Percentiles rank a stretch among this genome's conserved stretches.
These are phyloP conservation scores for Heliconius hewitsoni DNA, from an alignment of 1,140 invertebrate genomes.

Conservation along the genomic window DNA sequence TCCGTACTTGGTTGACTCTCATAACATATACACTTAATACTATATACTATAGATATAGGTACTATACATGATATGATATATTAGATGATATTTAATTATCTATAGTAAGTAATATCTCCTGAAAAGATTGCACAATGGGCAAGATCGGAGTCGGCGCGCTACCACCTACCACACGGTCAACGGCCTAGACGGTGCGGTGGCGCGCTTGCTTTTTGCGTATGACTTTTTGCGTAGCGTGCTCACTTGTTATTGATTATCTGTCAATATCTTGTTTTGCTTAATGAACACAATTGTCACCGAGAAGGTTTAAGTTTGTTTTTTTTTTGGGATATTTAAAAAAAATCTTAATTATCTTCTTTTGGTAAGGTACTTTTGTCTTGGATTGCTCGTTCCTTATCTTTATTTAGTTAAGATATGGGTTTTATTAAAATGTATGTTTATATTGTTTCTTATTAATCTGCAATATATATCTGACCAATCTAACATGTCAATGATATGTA, in stretches of 20 bases:
- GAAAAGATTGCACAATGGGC: constrained; percentile 54
- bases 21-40: not conserved
- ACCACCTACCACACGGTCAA: constrained; percentile 73
- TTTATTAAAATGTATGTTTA: not conserved
- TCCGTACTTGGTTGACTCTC: constrained; percentile 64
- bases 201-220: constrained; percentile 60
- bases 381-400: not conserved
- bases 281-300: not conserved
- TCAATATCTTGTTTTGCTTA: constrained; percentile 57
- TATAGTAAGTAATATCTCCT: constrained; percentile 28
- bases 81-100: not conserved
- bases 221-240: constrained; percentile 54
- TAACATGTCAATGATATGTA: too few relatives aligned
- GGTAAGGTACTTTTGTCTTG: not conserved
- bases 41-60: not conserved
- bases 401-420: not conserved
- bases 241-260: constrained; percentile 69
- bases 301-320: not conserved
- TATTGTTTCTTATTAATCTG: not conserved
- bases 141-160: constrained; percentile 70
- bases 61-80: not conserved
- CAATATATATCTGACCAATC: not conserved
- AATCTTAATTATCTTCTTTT: not conserved
- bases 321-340: not conserved
- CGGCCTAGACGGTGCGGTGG: constrained; percentile 65